Base-by-base conservation (phyloP, 2,797 vertebrate species). In the Mormyrops boulengeri region DNA sequence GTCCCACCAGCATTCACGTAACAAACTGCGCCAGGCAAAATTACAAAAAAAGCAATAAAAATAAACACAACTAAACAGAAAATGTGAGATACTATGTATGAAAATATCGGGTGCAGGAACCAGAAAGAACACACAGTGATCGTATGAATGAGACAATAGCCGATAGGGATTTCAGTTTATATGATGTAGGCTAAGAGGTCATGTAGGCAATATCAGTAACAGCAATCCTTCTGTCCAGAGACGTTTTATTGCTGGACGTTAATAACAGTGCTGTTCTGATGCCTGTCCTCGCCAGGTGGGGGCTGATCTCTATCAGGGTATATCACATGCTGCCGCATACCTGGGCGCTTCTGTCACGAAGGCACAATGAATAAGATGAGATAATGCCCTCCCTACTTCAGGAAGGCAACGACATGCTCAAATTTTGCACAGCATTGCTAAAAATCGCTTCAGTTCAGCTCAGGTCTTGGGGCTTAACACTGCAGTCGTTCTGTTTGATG, bases 201-300 rank as follows among this genome's bases (percentile, higher is more conserved):
- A 66, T 85, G 30, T 26, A 44, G 22, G 57, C 73, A 62, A 44
- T 73, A 62, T 6, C 44, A 52, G 87, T 57, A 62, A 57, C 85
- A 60, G 26, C 17, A 53, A 38, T 73, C 12, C 6, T 17, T 90
- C 87, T 88, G 17, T 44, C 87, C 44, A 44, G 73, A 90, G 89
- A 87, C 87, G 17, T 41, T 62, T 82, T 88, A 85, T 85, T 90
- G 73, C 49, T 88, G 89, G 50, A 52, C 87, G 52, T 55, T 88
- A 87, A 89, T 57, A 87, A 19, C 85, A 1, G 49, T 3, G 26
- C 22, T 57, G 26, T 14, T 84, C 34, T 52, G 41, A 66, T 44
- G 38, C n/a, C 52, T 50, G 50, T 60, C 52, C 49, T 88, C 69
- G 4, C 22, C 7, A 30, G 86, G 38, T 87, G 69, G 38, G 9